Evolutionary conservation across 1,140 invertebrate species (phyloP).

Genomic region (Drosophila nebulosa): DNA sequence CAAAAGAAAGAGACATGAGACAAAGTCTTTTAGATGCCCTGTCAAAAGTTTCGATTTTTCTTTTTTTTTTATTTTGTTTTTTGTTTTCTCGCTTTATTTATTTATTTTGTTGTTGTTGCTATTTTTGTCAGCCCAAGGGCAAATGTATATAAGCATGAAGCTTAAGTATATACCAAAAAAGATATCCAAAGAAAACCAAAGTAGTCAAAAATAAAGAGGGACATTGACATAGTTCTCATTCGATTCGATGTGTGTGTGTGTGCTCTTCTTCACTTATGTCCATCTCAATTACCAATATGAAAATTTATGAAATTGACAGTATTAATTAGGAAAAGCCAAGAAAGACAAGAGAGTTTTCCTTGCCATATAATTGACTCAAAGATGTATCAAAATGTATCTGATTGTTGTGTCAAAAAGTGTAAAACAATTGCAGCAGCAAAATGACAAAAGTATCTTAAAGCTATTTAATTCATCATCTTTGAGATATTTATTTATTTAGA

Average conservation of each 20-base stretch:
- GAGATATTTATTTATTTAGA: background rate
- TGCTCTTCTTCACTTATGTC: background rate
- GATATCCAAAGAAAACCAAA: constrained; percentile 21
- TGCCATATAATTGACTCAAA: too few species aligned
- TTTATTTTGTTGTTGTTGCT: background rate
- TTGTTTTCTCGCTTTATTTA: background rate
- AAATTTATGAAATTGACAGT: background rate
- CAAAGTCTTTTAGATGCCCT: constrained; percentile 3
- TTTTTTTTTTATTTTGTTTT: constrained; percentile 8
- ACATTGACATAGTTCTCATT: constrained; percentile 69
- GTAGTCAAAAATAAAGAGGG: constrained; percentile 10
- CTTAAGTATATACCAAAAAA: constrained; percentile 33
- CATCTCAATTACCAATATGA: background rate
- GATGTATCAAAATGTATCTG: too few species aligned
- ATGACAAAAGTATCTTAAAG: too few species aligned
- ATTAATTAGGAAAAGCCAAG: background rate
- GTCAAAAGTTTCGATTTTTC: constrained; percentile 40
- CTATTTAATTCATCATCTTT: background rate
- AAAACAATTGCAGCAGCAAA: too few species aligned
- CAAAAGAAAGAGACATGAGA: background rate
- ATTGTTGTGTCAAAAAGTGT: too few species aligned
- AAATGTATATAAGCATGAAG: constrained; percentile 46
- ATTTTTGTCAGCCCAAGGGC: constrained; percentile 59
- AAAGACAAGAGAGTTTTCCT: background rate
- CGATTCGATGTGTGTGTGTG: constrained; percentile 34